Percentiles rank a stretch among this genome's conserved stretches.
Evolutionary conservation across 1,140 invertebrate species (phyloP).

Genomic region (Calosoma granatense): DNA sequence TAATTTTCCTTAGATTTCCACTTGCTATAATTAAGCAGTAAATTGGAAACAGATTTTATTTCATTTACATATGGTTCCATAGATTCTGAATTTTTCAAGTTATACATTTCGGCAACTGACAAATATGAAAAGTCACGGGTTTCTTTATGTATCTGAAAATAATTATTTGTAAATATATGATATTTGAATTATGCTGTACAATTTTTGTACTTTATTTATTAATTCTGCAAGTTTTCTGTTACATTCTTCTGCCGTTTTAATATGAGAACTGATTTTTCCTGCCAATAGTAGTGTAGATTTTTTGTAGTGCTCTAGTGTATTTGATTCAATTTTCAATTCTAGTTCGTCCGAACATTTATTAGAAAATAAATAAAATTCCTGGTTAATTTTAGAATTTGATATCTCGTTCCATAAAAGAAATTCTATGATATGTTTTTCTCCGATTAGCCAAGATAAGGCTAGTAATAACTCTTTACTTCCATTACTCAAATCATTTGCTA

Average conservation of each 20-base stretch:
- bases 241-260: background rate
- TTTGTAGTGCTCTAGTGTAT: conserved; percentile 10
- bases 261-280: conserved; percentile 7
- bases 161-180: background rate
- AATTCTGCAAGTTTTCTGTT: background rate
- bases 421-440: background rate
- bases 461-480: conserved; percentile 18
- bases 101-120: conserved; percentile 13
- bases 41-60: conserved; percentile 10
- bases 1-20: conserved; percentile 14
- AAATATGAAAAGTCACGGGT: background rate
- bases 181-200: background rate
- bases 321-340: background rate
- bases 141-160: conserved; percentile 5
- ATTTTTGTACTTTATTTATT: too few species aligned
- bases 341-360: background rate
- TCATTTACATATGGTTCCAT: conserved; percentile 11
- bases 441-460: conserved; percentile 13
- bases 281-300: conserved; percentile 14
- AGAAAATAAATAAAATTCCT: background rate
- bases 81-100: conserved; percentile 11
- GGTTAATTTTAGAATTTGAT: conserved; percentile 8
- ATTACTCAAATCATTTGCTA: conserved; percentile 12
- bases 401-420: conserved; percentile 9
- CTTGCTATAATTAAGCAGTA: conserved; percentile 12